phyloP scores from a whole-genome alignment of 2,797 vertebrate genomes.

The Hephaestus fuliginosus region DNA sequence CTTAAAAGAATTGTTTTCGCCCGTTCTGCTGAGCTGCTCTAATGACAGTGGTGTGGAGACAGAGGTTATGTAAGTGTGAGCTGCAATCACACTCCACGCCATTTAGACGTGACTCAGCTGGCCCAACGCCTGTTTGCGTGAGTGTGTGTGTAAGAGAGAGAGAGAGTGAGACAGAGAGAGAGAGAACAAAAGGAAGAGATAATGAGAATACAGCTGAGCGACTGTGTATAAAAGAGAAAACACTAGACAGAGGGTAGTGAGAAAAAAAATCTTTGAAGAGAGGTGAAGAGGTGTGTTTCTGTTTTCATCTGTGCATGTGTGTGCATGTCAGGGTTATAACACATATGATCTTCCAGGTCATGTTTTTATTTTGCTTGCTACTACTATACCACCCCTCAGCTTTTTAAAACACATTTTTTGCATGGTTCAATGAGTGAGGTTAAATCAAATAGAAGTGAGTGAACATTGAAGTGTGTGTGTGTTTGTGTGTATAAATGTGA shows the following conservation, averaged over 20 bases:
- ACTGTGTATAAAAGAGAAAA: conserved; percentile 20
- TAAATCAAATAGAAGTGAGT: conserved; percentile 26
- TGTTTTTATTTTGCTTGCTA: conserved; percentile 3
- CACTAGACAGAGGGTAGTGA: conserved; percentile 2
- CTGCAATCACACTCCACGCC: conserved; percentile 79
- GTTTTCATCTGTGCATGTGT: neutral
- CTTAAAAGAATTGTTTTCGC: conserved; percentile 76
- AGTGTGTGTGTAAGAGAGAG: conserved; percentile 32
- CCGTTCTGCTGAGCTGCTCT: conserved; percentile 69
- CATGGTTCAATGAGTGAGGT: conserved; percentile 4
- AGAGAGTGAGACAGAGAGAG: conserved; percentile 29
- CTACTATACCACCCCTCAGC: neutral
- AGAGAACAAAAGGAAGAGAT: neutral
- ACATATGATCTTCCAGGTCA: conserved; percentile 8
- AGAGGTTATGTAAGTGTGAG: conserved; percentile 87
- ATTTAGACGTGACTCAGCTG: conserved; percentile 87
- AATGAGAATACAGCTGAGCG: conserved; percentile 12
- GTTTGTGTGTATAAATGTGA: conserved; percentile 38
- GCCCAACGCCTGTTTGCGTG: conserved; percentile 66
- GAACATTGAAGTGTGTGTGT: conserved; percentile 36
- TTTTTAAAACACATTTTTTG: conserved; percentile 18
- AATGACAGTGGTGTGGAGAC: conserved; percentile 83
- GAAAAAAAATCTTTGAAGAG: neutral
- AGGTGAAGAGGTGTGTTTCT: neutral
- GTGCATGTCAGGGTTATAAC: neutral